Evolutionary conservation across 2,888 invertebrate genomes (phyloP), one percentile per base, ranked within the genome.

Genomic region (Osmoderma eremita): DNA sequence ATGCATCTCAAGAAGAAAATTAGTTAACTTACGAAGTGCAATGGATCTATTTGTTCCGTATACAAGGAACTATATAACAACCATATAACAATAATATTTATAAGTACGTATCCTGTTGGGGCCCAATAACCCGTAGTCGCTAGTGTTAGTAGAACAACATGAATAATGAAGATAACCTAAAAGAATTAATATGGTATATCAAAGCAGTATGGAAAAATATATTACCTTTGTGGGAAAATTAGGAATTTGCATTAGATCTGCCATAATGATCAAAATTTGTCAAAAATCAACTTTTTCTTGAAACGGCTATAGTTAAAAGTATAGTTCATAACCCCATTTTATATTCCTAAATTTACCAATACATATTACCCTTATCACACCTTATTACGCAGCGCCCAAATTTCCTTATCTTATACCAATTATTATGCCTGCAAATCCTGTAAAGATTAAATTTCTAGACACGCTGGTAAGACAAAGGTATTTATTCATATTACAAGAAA

Each of bases 121-220:
- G 64, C 66, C 70, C 70, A 70, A 41, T 63, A 42, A 18, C 68
- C 70, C 36, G 65, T 53, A 1, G 68, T 68, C 4, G 68, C 56
- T 36, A 70, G 22, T 24, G 68, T 69, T n/a, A 70, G 39, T 45
- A 70, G 63, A 41, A 69, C 17, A 39, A 68, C 41, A 41, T 70
- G 70, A 10, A 63, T 65, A n/a, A 69, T 24, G 22, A 70, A 61
- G 48, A 70, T 68, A 65, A 70, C 63, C 70, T 70, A 42, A 24
- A 70, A 69, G 15, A 10, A 10, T 20, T 38, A 15, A 49, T 13
- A 17, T 24, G 5, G n/a, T 20, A 12, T 63, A 4, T 13, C 39
- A 24, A 50, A 22, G 39, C 4, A 48, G 17, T 48, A 15, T 45
- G 36, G 42, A 63, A 30, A 6, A 8, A 2, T 8, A 39, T 53